These are phyloP conservation scores for Epinephelus moara DNA, from an alignment of 2,113 vertebrate species.

Conservation along the genomic window DNA sequence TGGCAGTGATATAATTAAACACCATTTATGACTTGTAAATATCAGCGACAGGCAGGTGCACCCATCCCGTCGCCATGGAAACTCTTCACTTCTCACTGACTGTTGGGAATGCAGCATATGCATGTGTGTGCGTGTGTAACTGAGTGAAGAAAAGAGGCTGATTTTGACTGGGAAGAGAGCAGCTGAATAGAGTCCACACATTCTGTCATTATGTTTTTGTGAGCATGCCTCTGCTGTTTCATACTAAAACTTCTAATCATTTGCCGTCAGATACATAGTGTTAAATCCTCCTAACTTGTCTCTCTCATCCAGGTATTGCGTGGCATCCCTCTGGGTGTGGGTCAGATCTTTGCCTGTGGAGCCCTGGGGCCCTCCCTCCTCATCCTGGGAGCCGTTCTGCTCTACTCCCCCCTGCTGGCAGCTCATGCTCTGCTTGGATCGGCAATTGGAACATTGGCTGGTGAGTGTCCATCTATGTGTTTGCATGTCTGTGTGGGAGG, in stretches of 20 bases:
- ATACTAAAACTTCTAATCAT: background rate
- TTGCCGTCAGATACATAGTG: background rate
- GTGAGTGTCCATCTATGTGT: conserved; percentile 66
- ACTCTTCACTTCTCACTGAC: conserved; percentile 39
- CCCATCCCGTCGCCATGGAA: conserved; percentile 72
- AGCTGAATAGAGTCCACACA: background rate
- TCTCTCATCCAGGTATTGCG: conserved; percentile 71
- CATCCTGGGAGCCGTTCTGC: conserved; percentile 78
- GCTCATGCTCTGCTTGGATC: conserved; percentile 82
- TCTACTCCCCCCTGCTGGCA: conserved; percentile 82
- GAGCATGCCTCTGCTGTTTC: background rate
- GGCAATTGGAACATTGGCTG: conserved; percentile 74
- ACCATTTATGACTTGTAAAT: conserved; percentile 62
- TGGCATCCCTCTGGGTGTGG: conserved; percentile 81
- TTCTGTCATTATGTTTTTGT: background rate
- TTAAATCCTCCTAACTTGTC: too few species aligned
- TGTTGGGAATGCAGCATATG: conserved; percentile 14
- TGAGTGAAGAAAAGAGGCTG: background rate
- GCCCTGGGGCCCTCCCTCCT: conserved; percentile 77
- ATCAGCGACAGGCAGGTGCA: conserved; percentile 50
- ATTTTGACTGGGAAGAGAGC: background rate
- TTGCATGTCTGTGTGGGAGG: background rate
- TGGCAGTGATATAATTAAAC: conserved; percentile 35
- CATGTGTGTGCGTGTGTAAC: background rate
- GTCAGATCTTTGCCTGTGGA: conserved; percentile 83